Conservation (phyloP, 2,888 invertebrate species). For the Noctuana brunneofusca region DNA sequence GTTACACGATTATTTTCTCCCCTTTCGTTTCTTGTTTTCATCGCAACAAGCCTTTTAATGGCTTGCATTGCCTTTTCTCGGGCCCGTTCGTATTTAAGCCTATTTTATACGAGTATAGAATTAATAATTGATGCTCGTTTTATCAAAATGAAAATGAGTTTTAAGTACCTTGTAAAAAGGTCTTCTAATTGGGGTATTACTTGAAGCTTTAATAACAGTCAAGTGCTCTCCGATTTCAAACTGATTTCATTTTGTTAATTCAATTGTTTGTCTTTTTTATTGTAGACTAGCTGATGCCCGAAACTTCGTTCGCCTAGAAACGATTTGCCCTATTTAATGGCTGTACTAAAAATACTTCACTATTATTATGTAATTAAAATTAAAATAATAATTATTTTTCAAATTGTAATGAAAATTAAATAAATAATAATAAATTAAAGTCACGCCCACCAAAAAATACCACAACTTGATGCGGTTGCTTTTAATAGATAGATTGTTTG, state of each 20-base stretch:
- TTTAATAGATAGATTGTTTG: too few relatives aligned
- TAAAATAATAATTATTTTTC: not conserved
- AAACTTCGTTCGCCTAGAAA: too few relatives aligned
- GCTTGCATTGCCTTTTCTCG: conserved; percentile 7
- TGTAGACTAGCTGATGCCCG: too few relatives aligned
- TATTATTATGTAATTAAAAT: not conserved
- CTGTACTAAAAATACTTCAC: too few relatives aligned
- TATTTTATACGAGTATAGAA: conserved; percentile 35
- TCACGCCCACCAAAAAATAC: too few relatives aligned
- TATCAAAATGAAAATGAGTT: conserved; percentile 33
- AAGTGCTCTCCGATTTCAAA: conserved; percentile 8
- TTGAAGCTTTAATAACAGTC: conserved; percentile 13
- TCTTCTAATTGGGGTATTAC: conserved; percentile 19
- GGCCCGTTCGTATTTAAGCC: conserved; percentile 24
- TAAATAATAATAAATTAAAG: not conserved
- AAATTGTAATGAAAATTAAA: not conserved
- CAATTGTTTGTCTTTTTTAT: not conserved
- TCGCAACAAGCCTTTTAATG: conserved; percentile 5
- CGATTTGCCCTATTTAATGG: too few relatives aligned
- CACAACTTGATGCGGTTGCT: too few relatives aligned
- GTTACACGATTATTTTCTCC: not conserved
- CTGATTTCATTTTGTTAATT: not conserved
- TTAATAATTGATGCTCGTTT: conserved; percentile 31
- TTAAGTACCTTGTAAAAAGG: conserved; percentile 22
- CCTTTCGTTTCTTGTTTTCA: conserved; percentile 6